Base-by-base conservation (phyloP, 2,888 invertebrate species). In the Gasteruption jaculator region DNA sequence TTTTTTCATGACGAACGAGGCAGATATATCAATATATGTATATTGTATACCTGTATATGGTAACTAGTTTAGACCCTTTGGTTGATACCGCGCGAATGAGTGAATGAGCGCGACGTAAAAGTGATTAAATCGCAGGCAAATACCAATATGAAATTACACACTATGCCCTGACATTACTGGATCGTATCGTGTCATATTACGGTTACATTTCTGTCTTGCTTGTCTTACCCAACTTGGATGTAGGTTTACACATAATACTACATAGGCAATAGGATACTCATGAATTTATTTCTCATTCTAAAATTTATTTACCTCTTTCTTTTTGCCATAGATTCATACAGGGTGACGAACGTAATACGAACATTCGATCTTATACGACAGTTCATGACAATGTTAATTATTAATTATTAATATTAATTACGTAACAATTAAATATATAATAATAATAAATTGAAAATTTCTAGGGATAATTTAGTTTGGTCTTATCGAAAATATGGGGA, bases 131-230 rank as follows among this genome's bases (percentile, higher is more conserved):
- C 61, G 53, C 58, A 56, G 48, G 46, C 55, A 53, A 62, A 63
- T 64, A 52, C 62, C 59, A 48, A 65, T 68, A 65, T 66, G 65
- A 63, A 66, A 68, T 68, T 67, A 68, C 62, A 66, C 41, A 54
- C 58, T 53, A 34, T 45, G 54, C 51, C 38, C 46, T 43, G 55
- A 54, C 56, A 59, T 60, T 61, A 60, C 60, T 52, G 60, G 55
- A 61, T 63, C 56, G 57, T 49, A 49, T 61, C 58, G 58, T 52
- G 45, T 64, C 58, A 51, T 47, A 53, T 67, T 65, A 54, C 64
- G 16, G 38, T 52, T 52, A 53, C 53, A 54, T 65, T 58, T 58
- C 56, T 53, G 45, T 60, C 55, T 57, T 53, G 58, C 57, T 61
- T 58, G 60, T 61, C 56, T 63, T 63, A 59, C 60, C 43, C 38